Evolutionary conservation across 1,140 invertebrate genomes (phyloP).

Genomic region (Augochlora pura): DNA sequence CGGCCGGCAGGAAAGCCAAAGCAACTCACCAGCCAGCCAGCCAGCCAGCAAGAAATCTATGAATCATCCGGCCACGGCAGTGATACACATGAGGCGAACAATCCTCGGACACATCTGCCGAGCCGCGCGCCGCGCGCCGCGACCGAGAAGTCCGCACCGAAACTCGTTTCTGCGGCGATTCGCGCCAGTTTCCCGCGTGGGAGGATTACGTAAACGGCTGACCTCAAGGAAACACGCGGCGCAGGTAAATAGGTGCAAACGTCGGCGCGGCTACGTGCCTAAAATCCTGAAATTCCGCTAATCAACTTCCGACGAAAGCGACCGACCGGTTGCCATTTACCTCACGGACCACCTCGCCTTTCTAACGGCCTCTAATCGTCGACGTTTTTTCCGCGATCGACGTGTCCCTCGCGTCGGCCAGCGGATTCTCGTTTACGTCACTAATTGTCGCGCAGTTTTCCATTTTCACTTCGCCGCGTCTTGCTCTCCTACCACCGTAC

Average conservation of each 20-base stretch:
- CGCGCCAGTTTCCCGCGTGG: constrained; percentile 52
- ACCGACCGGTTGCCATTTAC: constrained; percentile 38
- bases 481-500: no score
- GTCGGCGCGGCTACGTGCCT: constrained; percentile 28
- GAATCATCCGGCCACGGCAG: constrained; percentile 48
- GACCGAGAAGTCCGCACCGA: constrained; percentile 3
- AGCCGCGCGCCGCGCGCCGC: constrained; percentile 40
- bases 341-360: constrained; percentile 38
- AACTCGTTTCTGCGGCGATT: constrained; percentile 47
- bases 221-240: constrained; percentile 51
- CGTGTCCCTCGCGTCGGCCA: not conserved
- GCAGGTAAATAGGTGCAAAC: constrained; percentile 53
- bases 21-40: no score
- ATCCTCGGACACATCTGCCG: constrained; percentile 42
- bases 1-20: constrained; percentile 53
- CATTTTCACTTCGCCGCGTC: not conserved
- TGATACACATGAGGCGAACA: constrained; percentile 44
- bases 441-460: not conserved
- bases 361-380: constrained; percentile 46
- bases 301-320: constrained; percentile 46
- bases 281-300: constrained; percentile 37
- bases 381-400: constrained; percentile 10
- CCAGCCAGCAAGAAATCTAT: constrained; percentile 54
- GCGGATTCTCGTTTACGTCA: not conserved
- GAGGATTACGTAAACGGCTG: constrained; percentile 58